phyloP scores from a whole-genome alignment of 2,888 invertebrate species.

The Lycaena phlaeas region DNA sequence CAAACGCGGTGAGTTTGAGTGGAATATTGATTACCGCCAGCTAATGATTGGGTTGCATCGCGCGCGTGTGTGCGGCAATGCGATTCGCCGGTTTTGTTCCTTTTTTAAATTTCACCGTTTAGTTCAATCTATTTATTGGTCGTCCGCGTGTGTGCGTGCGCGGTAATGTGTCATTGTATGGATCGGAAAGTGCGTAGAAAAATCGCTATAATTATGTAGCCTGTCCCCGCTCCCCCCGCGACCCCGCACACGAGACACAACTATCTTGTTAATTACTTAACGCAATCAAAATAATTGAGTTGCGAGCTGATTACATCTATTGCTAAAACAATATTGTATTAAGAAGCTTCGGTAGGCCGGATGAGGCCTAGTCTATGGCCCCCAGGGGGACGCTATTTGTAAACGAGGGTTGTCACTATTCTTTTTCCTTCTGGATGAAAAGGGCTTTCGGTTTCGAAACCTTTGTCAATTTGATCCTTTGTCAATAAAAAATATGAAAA shows the following conservation, averaged over 20 bases:
- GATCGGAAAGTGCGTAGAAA: slow-evolving; percentile 66
- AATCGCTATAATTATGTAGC: slow-evolving; percentile 55
- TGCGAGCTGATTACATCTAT: too few relatives aligned
- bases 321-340: too few relatives aligned
- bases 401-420: too few relatives aligned
- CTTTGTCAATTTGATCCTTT: too few relatives aligned
- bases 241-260: slow-evolving; percentile 12
- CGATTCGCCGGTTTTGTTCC: slow-evolving; percentile 68
- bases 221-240: slow-evolving; percentile 24
- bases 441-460: too few relatives aligned
- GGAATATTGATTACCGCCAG: slow-evolving; percentile 22
- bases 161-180: slow-evolving; percentile 28
- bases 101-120: slow-evolving; percentile 74
- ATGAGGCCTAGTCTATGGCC: too few relatives aligned
- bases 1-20: slow-evolving; percentile 22
- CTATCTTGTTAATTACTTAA: slow-evolving; percentile 8
- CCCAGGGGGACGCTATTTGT: too few relatives aligned
- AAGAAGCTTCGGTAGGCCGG: too few relatives aligned
- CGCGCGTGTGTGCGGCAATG: slow-evolving; percentile 45
- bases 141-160: slow-evolving; percentile 50
- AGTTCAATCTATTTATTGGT: slow-evolving; percentile 74
- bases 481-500: too few relatives aligned
- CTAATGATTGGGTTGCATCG: slow-evolving; percentile 66
- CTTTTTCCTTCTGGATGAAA: too few relatives aligned
- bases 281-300: slow-evolving; percentile 1